Conservation (phyloP, 2,113 vertebrate genomes). For the Brachyistius frenatus region DNA sequence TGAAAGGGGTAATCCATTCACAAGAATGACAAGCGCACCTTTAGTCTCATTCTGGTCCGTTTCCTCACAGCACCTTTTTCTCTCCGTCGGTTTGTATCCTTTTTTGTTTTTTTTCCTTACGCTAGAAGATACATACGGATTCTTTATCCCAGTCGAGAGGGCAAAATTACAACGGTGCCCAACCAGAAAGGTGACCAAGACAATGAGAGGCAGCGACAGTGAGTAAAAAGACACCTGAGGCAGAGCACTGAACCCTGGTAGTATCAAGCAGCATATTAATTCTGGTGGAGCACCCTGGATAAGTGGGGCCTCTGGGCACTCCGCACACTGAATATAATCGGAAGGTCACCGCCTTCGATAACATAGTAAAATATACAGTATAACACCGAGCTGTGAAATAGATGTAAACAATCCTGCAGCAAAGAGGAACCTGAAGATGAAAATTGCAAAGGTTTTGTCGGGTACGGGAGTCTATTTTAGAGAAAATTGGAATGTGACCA, state of each 20-base stretch:
- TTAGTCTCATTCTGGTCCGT: constrained; percentile 41
- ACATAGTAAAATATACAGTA: constrained; percentile 48
- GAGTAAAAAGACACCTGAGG: constrained; percentile 28
- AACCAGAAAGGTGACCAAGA: constrained; percentile 14
- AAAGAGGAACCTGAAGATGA: constrained; percentile 18
- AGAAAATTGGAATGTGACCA: neutral
- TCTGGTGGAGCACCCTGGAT: constrained; percentile 47
- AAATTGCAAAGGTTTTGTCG: constrained; percentile 22
- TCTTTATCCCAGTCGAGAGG: neutral
- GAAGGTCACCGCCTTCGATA: constrained; percentile 34
- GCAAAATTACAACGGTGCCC: constrained; percentile 6
- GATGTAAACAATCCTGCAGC: constrained; percentile 39
- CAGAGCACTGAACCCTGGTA: constrained; percentile 51
- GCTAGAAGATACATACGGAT: neutral
- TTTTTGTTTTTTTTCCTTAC: neutral
- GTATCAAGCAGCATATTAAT: constrained; percentile 60
- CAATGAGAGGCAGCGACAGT: constrained; percentile 6
- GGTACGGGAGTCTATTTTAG: neutral
- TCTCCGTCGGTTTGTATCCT: neutral
- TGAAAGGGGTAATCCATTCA: constrained; percentile 68
- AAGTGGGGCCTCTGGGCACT: constrained; percentile 51
- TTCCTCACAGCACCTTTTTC: neutral
- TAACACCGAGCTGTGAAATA: constrained; percentile 29
- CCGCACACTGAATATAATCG: constrained; percentile 43
- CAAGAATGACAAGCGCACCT: constrained; percentile 59